These are phyloP conservation scores for Eupithecia pulchellata DNA, from an alignment of 2,888 invertebrate species.

Conservation along the genomic window DNA sequence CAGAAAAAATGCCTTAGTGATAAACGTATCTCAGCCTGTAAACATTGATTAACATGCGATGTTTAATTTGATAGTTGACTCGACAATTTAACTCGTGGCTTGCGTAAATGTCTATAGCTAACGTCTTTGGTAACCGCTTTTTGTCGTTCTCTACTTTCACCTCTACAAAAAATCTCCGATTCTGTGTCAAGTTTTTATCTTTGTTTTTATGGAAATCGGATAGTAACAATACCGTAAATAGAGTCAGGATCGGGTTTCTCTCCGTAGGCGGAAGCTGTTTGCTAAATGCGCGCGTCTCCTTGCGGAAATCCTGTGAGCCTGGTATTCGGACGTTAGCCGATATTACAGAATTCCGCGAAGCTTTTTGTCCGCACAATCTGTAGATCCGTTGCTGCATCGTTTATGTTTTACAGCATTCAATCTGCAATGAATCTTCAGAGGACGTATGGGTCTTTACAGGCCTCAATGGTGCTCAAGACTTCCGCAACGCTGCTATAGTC, in stretches of 20 bases:
- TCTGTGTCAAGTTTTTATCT: constrained; percentile 2
- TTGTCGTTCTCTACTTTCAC: constrained; percentile 21
- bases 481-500: not conserved
- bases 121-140: constrained; percentile 31
- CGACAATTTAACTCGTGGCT: constrained; percentile 23
- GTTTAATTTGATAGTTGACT: constrained; percentile 37
- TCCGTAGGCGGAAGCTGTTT: constrained; percentile 41
- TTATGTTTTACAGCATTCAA: not conserved
- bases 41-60: constrained; percentile 40
- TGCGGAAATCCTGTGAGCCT: constrained; percentile 36
- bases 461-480: not conserved
- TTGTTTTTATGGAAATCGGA: constrained; percentile 14
- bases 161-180: constrained; percentile 9
- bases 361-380: constrained; percentile 15
- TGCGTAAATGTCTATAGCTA: constrained; percentile 28
- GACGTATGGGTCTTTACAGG: not conserved
- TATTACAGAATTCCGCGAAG: constrained; percentile 26
- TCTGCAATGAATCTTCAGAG: not conserved
- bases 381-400: not conserved
- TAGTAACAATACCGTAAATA: constrained; percentile 30
- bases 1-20: constrained; percentile 38
- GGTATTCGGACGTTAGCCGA: constrained; percentile 27
- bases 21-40: constrained; percentile 41
- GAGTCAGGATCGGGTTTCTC: constrained; percentile 34
- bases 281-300: constrained; percentile 40